Base-by-base conservation (phyloP, 2,797 vertebrate genomes). In the Vultur gryphus region DNA sequence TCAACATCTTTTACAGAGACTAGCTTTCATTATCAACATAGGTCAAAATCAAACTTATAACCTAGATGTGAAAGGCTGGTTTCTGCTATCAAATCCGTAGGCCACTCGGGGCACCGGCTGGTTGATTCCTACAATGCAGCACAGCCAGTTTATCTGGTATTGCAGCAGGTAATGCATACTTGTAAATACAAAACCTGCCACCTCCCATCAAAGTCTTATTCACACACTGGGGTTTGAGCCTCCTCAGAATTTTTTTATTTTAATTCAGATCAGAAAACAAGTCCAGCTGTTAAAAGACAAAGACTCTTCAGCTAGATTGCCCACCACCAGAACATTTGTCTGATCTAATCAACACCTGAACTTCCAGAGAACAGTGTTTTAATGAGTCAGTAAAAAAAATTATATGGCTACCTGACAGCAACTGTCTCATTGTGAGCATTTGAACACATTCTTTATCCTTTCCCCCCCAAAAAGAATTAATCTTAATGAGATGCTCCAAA, bases 131-230 rank as follows among this genome's bases (percentile, higher is more conserved):
- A 72, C 89, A 94, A 91, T 90, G 96, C 88, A 94, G 95, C 62
- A 77, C 33, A 80, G 90, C 94, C 93, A 89, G 96, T 97, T 95
- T 70, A 66, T 79, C 95, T 91, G 80, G 94, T 95, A 72, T 41
- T 86, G 77, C 90, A 86, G 83, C 77, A 84, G 44, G 54, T 37
- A 72, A 88, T 59, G 67, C 76, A 49, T 58, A 76, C 43, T 66
- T 90, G 77, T 33, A 86, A 87, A 91, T 51, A 43, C 23, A 58
- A 76, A 92, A 51, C 58, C 59, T 80, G 75, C 71, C 75, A 76
- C 82, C 66, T 95, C 91, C 80, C 85, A 70, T 67, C 58, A 76
- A 61, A 57, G 55, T 52, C 58, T 16, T 90, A 37, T 10, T 76
- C 81, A 79, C 10, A 28, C 46, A n/a, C 7, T 39, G 49, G 31